Evolutionary conservation across 2,888 invertebrate genomes (phyloP).

Genomic region (Ormyrus rosae): DNA sequence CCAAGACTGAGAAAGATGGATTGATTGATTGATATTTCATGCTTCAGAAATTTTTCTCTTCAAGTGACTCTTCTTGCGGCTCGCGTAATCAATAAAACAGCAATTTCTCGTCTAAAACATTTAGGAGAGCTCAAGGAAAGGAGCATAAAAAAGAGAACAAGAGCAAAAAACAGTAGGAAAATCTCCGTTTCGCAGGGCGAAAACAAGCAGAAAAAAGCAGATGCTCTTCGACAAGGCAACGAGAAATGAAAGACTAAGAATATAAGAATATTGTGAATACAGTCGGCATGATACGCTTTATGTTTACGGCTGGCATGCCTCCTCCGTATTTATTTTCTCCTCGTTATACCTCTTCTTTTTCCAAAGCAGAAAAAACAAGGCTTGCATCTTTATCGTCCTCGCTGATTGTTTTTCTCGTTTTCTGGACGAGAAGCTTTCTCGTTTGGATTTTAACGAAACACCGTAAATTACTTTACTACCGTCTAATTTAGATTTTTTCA

Average conservation of each 20-base stretch:
- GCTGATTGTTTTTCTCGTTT: constrained; percentile 25
- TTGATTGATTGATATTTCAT: constrained; percentile 47
- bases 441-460: background rate
- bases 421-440: background rate
- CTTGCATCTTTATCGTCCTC: background rate
- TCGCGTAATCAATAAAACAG: constrained; percentile 35
- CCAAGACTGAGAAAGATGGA: constrained; percentile 2
- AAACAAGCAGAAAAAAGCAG: background rate
- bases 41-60: constrained; percentile 32
- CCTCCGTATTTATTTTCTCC: constrained; percentile 20
- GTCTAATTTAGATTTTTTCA: constrained; percentile 20
- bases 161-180: background rate
- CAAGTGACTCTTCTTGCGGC: constrained; percentile 16
- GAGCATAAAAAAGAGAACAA: background rate
- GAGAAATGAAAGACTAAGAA: constrained; percentile 1
- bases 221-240: background rate
- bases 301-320: constrained; percentile 31
- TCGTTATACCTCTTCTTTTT: background rate
- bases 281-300: constrained; percentile 36
- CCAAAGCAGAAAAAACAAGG: background rate
- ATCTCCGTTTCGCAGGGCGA: background rate
- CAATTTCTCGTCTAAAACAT: constrained; percentile 34
- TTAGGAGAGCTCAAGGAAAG: constrained; percentile 6
- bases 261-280: constrained; percentile 38
- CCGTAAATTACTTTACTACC: constrained; percentile 31